Conservation (phyloP, 2,888 invertebrate genomes). For the Thymelicus lineola region DNA sequence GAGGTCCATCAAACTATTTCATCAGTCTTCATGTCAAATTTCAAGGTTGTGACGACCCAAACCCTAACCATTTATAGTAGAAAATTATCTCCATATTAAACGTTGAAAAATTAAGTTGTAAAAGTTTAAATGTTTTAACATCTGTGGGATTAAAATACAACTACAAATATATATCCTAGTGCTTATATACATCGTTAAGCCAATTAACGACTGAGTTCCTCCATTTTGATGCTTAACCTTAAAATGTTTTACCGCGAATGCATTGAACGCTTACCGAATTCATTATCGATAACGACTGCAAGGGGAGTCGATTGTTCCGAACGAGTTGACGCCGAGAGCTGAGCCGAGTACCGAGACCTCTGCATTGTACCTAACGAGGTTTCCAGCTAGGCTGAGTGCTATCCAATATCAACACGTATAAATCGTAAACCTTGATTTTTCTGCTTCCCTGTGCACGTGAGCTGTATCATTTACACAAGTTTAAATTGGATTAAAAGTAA, state of each 20-base stretch:
- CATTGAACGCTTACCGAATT: conserved; percentile 39
- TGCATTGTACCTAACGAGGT: conserved; percentile 56
- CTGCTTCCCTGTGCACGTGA: too few relatives aligned
- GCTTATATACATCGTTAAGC: not conserved
- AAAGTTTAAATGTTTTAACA: too few relatives aligned
- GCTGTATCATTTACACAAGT: too few relatives aligned
- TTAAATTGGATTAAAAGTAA: too few relatives aligned
- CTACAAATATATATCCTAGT: not conserved
- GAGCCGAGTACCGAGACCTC: conserved; percentile 47
- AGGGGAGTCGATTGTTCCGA: conserved; percentile 54
- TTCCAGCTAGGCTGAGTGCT: conserved; percentile 34
- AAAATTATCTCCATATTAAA: too few relatives aligned
- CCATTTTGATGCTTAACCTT: conserved; percentile 8
- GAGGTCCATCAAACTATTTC: too few relatives aligned
- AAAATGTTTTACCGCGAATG: conserved; percentile 25
- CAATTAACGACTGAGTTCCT: conserved; percentile 8
- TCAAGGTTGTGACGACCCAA: too few relatives aligned
- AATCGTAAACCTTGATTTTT: too few relatives aligned
- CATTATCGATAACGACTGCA: conserved; percentile 55
- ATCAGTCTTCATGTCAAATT: too few relatives aligned
- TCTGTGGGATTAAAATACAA: too few relatives aligned
- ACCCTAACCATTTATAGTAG: too few relatives aligned
- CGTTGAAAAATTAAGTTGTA: too few relatives aligned
- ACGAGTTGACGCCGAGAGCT: conserved; percentile 63
- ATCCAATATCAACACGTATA: not conserved